A percentile compares a stretch with the other conserved stretches of the same genome.
phyloP scores from a whole-genome alignment of 1,140 invertebrate species.

The Hormaphis cornu region DNA sequence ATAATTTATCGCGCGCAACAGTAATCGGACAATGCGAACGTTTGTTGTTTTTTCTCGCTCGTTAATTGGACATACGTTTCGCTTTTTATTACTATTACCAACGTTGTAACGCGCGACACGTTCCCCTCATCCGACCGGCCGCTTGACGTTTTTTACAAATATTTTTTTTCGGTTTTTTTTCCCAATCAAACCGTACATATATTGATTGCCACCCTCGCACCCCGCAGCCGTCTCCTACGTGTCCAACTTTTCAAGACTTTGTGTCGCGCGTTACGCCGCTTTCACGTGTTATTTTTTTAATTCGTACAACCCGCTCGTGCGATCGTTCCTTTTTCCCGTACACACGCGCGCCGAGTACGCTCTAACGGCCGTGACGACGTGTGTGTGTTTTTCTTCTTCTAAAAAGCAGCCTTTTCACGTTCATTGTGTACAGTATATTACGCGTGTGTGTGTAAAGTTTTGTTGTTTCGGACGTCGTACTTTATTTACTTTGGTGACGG shows the following conservation, averaged over 20 bases:
- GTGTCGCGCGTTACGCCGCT: no score
- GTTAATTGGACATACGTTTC: slow-evolving; percentile 28
- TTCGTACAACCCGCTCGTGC: no score
- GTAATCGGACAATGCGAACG: slow-evolving; percentile 16
- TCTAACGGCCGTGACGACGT: background rate
- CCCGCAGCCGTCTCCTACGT: background rate
- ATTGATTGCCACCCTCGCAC: background rate
- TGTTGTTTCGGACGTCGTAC: slow-evolving; percentile 24
- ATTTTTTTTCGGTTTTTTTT: background rate
- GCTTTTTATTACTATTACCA: no score
- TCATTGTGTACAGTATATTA: no score
- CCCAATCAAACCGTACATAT: background rate
- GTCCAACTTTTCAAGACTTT: no score
- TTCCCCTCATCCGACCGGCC: background rate
- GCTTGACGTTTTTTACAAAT: background rate
- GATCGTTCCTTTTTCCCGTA: no score
- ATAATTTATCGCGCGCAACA: no score
- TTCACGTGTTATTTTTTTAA: no score
- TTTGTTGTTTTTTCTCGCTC: slow-evolving; percentile 28
- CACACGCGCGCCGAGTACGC: no score
- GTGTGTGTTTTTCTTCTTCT: background rate
- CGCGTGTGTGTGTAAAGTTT: background rate
- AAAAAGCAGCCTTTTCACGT: no score
- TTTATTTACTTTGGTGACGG: slow-evolving; percentile 27
- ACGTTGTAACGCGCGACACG: background rate